Evolutionary conservation across 2,113 vertebrate genomes (phyloP).

Genomic region (Hemiprocne comata): DNA sequence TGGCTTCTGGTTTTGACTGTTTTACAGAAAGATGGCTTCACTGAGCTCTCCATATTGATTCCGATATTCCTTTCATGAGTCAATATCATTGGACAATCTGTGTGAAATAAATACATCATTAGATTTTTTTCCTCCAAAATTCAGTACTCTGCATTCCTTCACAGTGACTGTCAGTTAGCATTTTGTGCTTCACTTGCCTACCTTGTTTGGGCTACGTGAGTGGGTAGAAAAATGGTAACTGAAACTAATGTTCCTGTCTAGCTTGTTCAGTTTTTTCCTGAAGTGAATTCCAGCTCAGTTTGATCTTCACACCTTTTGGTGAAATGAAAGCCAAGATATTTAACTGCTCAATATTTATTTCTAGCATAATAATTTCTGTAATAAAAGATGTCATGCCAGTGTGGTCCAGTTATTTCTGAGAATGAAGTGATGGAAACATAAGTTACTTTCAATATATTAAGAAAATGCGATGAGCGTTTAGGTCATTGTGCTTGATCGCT

Average conservation of each 20-base stretch:
- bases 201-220: background rate
- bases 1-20: background rate
- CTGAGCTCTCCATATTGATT: background rate
- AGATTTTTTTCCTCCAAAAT: background rate
- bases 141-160: background rate
- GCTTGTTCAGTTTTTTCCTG: background rate
- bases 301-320: background rate
- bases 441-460: background rate
- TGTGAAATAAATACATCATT: background rate
- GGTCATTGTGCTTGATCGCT: background rate
- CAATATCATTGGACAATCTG: background rate
- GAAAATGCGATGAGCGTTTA: background rate
- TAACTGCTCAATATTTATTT: background rate
- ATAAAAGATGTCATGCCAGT: background rate
- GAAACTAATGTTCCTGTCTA: constrained; percentile 6
- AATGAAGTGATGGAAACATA: background rate
- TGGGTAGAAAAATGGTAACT: background rate
- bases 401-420: background rate
- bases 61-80: background rate
- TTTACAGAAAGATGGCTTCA: background rate
- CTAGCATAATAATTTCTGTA: background rate
- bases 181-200: background rate
- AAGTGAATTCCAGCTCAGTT: background rate
- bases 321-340: background rate
- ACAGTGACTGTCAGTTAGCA: background rate